Percentiles rank a stretch among this genome's conserved stretches.
These are phyloP conservation scores for Cephus pulcher DNA, from an alignment of 2,888 invertebrate genomes.

Conservation along the genomic window DNA sequence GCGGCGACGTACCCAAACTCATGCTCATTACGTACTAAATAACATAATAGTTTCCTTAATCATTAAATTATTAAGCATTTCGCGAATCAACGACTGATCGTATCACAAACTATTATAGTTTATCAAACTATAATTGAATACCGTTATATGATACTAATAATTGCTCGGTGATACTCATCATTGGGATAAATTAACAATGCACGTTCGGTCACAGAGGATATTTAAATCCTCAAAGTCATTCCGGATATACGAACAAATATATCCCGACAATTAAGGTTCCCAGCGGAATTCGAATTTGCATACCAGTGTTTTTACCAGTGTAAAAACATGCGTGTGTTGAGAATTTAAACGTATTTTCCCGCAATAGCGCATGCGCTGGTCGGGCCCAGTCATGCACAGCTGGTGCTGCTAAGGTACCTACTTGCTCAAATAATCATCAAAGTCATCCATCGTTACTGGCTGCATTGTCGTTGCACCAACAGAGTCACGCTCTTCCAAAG, in stretches of 20 bases:
- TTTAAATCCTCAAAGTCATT: background rate
- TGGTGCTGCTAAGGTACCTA: conserved; percentile 66
- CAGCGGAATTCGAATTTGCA: background rate
- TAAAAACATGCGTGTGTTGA: background rate
- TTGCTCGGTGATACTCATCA: background rate
- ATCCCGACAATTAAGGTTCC: background rate
- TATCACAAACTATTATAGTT: too few relatives aligned
- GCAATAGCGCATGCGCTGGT: conserved; percentile 54
- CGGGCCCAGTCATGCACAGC: conserved; percentile 59
- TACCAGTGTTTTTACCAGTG: background rate
- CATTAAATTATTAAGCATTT: too few relatives aligned
- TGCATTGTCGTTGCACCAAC: conserved; percentile 88
- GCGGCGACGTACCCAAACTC: conserved; percentile 61
- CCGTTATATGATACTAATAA: background rate
- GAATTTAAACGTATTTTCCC: conserved; percentile 21
- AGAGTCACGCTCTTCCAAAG: conserved; percentile 83
- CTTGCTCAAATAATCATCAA: conserved; percentile 89
- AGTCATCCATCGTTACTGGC: conserved; percentile 90
- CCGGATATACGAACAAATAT: background rate
- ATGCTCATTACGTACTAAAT: conserved; percentile 40
- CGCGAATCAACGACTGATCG: too few relatives aligned
- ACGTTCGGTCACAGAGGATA: background rate
- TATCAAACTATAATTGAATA: too few relatives aligned
- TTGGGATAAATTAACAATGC: background rate
- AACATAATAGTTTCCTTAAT: background rate